Evolutionary conservation across 2,113 vertebrate species (phyloP).

Genomic region (Xenopus borealis): DNA sequence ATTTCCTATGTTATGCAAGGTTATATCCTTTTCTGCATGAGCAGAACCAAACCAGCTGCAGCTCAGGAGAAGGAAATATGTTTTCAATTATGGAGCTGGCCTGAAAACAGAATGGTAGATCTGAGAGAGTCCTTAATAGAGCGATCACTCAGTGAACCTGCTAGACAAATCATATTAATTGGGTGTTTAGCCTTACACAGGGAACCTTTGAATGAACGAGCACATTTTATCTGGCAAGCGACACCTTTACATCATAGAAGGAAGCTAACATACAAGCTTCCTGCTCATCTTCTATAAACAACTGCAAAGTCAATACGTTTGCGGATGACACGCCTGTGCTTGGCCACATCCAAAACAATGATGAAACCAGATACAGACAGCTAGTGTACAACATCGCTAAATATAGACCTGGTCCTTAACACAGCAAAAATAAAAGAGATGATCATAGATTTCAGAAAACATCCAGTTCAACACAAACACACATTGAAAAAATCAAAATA

Average conservation of each 20-base stretch:
- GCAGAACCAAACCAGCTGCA: conserved; percentile 82
- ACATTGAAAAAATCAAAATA: no score
- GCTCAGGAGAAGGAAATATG: conserved; percentile 74
- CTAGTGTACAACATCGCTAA: no score
- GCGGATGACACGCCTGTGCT: no score
- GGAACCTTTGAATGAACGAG: conserved; percentile 48
- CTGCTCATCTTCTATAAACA: no score
- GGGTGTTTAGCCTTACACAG: conserved; percentile 51
- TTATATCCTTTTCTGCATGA: conserved; percentile 85
- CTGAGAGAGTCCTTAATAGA: conserved; percentile 69
- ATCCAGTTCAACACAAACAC: no score
- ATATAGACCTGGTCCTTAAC: no score
- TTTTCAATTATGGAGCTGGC: conserved; percentile 78
- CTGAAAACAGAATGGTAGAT: conserved; percentile 65
- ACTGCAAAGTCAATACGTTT: no score
- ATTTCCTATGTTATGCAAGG: conserved; percentile 85
- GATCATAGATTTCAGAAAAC: no score
- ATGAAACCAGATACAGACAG: no score
- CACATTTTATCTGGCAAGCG: conserved; percentile 39
- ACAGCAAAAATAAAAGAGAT: no score
- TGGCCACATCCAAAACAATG: no score
- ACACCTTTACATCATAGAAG: conserved; percentile 37
- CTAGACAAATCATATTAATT: conserved; percentile 59
- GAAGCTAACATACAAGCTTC: conserved; percentile 36
- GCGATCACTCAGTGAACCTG: conserved; percentile 65